Base-by-base conservation (phyloP, 2,888 invertebrate genomes). In the Hirtodrosophila duncani region DNA sequence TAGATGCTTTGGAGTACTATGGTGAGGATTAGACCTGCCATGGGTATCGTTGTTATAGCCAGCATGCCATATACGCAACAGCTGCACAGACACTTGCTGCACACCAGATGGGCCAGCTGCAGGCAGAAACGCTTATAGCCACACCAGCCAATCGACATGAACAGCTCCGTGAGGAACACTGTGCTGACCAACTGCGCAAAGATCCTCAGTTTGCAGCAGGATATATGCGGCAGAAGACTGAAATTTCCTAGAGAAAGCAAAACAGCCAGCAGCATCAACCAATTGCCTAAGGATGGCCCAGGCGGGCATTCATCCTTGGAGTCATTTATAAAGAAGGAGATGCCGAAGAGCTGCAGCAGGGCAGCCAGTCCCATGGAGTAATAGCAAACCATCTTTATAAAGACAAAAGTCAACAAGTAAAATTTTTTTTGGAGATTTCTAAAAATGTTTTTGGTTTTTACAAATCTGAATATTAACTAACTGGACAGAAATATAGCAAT, bases 371-470 rank as follows among this genome's bases (percentile, higher is more conserved):
- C 37, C 14, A 71, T 60, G 5, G 68, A 33, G 3, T 26, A 42
- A 30, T 36, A 33, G 26, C 60, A 63, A 13, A 70, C 68, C 68
- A 69, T 69, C 18, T 45, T 43, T 8, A 8, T 1, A n/a, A 17
- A 42, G 21, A 23, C 9, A 20, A 29, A 29, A 39, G 17, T 48
- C 3, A 10, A 60, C 9, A 30, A 27, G 39, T 39, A 9, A 13
- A 31, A 18, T 36, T 9, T 18, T 1, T 14, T n/a, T 18, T 8
- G 10, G 11, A n/a, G n/a, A n/a, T n/a, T n/a, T n/a, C n/a, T n/a
- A n/a, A n/a, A n/a, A n/a, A n/a, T n/a, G n/a, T n/a, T n/a, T n/a
- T n/a, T n/a, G n/a, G n/a, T n/a, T n/a, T n/a, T n/a, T n/a, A n/a
- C n/a, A n/a, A n/a, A n/a, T n/a, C n/a, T n/a, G n/a, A n/a, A n/a